Percentiles rank a stretch among this genome's conserved stretches.
These are phyloP conservation scores for Dinoponera quadriceps DNA, from an alignment of 1,140 invertebrate species.

Conservation along the genomic window DNA sequence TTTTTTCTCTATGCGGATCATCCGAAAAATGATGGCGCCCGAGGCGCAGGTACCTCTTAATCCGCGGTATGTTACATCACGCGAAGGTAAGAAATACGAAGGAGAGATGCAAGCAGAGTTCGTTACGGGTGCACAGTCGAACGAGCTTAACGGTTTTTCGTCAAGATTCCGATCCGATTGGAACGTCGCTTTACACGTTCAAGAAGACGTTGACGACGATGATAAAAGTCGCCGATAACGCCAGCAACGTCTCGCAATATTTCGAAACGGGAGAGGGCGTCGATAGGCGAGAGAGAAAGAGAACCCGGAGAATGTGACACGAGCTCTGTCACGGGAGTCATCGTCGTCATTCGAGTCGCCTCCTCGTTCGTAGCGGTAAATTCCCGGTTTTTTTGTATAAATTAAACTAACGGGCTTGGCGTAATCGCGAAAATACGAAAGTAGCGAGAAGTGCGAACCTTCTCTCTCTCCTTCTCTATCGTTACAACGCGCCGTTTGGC, in stretches of 20 bases:
- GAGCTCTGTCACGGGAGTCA: slow-evolving; percentile 22
- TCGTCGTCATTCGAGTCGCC: slow-evolving; percentile 26
- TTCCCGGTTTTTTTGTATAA: slow-evolving; percentile 56
- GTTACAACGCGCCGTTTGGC: neutral
- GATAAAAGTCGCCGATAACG: slow-evolving; percentile 41
- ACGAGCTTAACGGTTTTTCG: slow-evolving; percentile 58
- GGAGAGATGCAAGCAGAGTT: slow-evolving; percentile 10
- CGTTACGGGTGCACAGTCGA: slow-evolving; percentile 5
- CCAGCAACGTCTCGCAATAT: slow-evolving; percentile 20
- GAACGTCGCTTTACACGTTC: slow-evolving; percentile 36
- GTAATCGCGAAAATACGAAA: slow-evolving; percentile 16
- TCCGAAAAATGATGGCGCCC: too few relatives aligned
- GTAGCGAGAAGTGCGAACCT: neutral
- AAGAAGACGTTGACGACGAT: neutral
- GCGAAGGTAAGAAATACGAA: slow-evolving; percentile 16
- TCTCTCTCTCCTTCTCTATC: too few relatives aligned
- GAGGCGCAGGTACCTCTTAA: too few relatives aligned
- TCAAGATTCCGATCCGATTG: slow-evolving; percentile 37
- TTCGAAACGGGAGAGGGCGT: slow-evolving; percentile 6
- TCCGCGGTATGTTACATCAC: neutral
- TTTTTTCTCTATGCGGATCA: too few relatives aligned
- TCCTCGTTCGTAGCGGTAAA: slow-evolving; percentile 52
- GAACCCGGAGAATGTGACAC: slow-evolving; percentile 9
- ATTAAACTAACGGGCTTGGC: slow-evolving; percentile 51
- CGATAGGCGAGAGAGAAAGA: neutral